Evolutionary conservation across 2,113 vertebrate genomes (phyloP).

Genomic region (Serinus canaria): DNA sequence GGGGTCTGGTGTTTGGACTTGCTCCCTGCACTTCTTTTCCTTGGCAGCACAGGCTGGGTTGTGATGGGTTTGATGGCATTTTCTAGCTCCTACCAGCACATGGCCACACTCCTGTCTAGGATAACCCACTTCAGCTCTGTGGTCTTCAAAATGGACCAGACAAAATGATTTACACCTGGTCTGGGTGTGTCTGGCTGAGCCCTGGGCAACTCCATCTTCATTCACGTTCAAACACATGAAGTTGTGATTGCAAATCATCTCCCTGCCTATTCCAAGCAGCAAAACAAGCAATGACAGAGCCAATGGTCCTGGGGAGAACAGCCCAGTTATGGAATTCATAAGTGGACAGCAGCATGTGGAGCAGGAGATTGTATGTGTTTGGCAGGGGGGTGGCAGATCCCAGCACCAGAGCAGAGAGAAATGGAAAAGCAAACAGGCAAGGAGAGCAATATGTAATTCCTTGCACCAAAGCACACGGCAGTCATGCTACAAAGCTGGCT

Average conservation of each 20-base stretch:
- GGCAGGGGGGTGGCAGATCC: neutral
- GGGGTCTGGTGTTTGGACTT: neutral
- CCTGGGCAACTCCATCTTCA: neutral
- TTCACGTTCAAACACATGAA: neutral
- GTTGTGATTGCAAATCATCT: neutral
- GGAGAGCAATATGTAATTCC: slow-evolving; percentile 15
- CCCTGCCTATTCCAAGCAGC: neutral
- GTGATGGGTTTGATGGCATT: neutral
- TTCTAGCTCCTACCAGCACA: neutral
- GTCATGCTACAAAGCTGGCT: slow-evolving; percentile 2
- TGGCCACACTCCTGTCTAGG: neutral
- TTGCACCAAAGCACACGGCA: slow-evolving; percentile 30
- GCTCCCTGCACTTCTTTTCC: neutral
- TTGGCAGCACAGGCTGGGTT: neutral
- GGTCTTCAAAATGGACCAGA: neutral
- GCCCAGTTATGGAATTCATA: neutral
- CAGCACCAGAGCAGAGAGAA: neutral
- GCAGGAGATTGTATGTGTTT: neutral
- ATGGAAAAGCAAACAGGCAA: neutral
- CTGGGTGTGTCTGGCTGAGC: neutral
- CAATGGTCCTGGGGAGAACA: neutral
- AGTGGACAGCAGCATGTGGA: neutral
- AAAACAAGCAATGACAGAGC: neutral
- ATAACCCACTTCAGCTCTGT: neutral
- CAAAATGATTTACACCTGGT: neutral